Conservation (phyloP, 2,113 vertebrate genomes). For the Ancistrus triradiatus region DNA sequence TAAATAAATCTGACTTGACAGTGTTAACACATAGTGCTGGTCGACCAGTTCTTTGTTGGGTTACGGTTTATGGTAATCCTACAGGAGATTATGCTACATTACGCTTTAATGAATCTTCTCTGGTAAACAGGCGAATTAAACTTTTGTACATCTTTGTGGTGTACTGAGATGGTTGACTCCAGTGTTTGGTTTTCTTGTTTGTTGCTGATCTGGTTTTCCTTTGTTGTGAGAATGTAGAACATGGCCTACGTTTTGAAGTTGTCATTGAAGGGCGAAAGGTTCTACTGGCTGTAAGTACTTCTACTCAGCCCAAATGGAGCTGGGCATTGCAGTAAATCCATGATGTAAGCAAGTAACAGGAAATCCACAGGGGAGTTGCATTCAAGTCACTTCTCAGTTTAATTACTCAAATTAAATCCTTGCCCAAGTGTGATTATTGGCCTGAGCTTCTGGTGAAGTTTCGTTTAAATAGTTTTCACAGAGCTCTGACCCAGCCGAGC, state of each 20-base stretch:
- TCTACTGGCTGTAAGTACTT: constrained; percentile 28
- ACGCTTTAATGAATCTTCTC: no score
- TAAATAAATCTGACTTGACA: no score
- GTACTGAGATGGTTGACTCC: no score
- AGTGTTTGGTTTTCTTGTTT: no score
- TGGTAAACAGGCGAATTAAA: no score
- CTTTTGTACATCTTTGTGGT: no score
- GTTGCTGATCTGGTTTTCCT: neutral
- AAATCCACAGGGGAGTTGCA: constrained; percentile 38
- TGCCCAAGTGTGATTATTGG: constrained; percentile 49
- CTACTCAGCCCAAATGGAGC: constrained; percentile 24
- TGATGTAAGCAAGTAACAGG: constrained; percentile 33
- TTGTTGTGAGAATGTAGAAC: constrained; percentile 19
- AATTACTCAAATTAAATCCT: constrained; percentile 50
- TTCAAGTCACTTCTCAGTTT: constrained; percentile 41
- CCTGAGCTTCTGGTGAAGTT: constrained; percentile 49
- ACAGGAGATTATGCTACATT: no score
- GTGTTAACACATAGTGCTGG: no score
- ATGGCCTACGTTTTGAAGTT: constrained; percentile 33
- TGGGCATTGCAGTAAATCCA: constrained; percentile 1
- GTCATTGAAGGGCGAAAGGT: constrained; percentile 10
- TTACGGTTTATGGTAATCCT: no score
- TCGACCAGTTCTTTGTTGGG: no score
- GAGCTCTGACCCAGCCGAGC: constrained; percentile 40
- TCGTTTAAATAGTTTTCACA: constrained; percentile 48